phyloP scores from a whole-genome alignment of 2,888 invertebrate genomes.

The Mimas tiliae region DNA sequence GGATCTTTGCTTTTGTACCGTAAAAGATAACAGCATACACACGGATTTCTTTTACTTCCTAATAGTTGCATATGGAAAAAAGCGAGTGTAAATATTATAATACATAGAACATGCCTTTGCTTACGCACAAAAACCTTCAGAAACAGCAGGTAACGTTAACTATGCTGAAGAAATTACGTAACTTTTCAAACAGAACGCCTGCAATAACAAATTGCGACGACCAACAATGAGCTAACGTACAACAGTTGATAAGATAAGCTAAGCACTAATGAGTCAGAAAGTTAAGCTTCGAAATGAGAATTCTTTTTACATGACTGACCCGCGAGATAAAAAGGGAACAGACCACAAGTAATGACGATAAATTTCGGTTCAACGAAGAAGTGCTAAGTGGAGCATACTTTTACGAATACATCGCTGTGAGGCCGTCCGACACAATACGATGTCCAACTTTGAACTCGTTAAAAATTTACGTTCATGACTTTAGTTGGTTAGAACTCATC shows the following conservation, averaged over 20 bases:
- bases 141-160: not conserved
- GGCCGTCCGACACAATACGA: conserved; percentile 42
- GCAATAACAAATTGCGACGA: conserved; percentile 29
- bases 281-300: conserved; percentile 23
- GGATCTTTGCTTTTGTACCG: not conserved
- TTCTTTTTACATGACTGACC: conserved; percentile 23
- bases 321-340: conserved; percentile 15
- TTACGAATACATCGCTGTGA: conserved; percentile 32
- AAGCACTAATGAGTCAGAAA: conserved; percentile 28
- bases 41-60: not conserved
- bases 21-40: conserved; percentile 3
- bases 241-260: conserved; percentile 30
- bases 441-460: conserved; percentile 61
- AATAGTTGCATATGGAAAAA: not conserved
- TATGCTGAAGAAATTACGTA: conserved; percentile 17
- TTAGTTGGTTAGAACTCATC: conserved; percentile 51
- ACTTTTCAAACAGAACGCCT: conserved; percentile 20
- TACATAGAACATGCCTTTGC: not conserved
- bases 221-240: conserved; percentile 25
- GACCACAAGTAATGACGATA: conserved; percentile 9
- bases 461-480: conserved; percentile 56
- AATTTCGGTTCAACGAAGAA: conserved; percentile 22
- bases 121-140: not conserved
- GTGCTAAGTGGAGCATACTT: conserved; percentile 42
- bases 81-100: not conserved